Conservation (phyloP, 1,140 invertebrate species). For the Drosophila sproati region DNA sequence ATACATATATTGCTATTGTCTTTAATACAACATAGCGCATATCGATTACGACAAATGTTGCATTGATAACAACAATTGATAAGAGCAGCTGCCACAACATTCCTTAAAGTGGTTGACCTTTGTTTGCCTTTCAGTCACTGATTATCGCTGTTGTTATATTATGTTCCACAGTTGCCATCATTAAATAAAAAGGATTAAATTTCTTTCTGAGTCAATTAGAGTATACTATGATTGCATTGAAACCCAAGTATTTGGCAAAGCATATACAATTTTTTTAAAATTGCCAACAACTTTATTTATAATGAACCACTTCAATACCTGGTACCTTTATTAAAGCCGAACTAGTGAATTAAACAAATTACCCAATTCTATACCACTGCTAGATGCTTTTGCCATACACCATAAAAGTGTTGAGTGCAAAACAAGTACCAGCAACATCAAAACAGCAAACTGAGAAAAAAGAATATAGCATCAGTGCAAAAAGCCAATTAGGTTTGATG, state of each 20-base stretch:
- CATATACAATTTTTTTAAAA: too few species aligned
- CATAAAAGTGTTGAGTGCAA: not conserved
- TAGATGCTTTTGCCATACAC: too few species aligned
- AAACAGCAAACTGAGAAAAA: constrained; percentile 6
- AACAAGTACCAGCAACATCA: constrained; percentile 9
- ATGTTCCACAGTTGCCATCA: not conserved
- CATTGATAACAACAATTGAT: not conserved
- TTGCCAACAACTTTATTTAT: too few species aligned
- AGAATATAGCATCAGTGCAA: constrained; percentile 16
- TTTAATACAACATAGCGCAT: not conserved
- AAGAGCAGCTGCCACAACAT: not conserved
- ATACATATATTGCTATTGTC: too few species aligned
- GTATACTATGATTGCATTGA: too few species aligned
- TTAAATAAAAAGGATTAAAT: not conserved
- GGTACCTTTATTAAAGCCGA: too few species aligned
- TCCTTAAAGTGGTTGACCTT: not conserved
- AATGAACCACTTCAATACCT: too few species aligned
- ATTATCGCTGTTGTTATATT: not conserved
- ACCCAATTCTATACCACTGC: too few species aligned
- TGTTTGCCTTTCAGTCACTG: not conserved
- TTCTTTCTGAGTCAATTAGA: not conserved
- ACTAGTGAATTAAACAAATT: too few species aligned
- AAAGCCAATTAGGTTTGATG: constrained; percentile 51
- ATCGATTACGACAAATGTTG: not conserved
- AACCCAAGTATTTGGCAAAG: too few species aligned